A percentile compares a stretch with the other conserved stretches of the same genome.
phyloP scores from a whole-genome alignment of 2,888 invertebrate genomes.

The Autographa pulchrina region DNA sequence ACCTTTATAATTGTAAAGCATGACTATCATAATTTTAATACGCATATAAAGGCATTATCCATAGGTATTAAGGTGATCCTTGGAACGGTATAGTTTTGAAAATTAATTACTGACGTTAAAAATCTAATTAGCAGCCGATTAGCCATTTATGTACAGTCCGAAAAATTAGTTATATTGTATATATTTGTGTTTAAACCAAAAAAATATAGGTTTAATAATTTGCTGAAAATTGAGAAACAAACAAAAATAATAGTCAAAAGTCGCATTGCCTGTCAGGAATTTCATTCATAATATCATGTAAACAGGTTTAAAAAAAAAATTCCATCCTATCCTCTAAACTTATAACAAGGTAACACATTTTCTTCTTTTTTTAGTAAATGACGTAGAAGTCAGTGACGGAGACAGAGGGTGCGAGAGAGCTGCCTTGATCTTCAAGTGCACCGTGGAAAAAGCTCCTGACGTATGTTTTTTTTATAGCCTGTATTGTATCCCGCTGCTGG shows the following conservation, averaged over 20 bases:
- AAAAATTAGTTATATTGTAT: too few species aligned
- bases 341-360: too few species aligned
- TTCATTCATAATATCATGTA: too few species aligned
- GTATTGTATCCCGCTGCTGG: too few species aligned
- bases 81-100: background rate
- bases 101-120: background rate
- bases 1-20: background rate
- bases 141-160: background rate
- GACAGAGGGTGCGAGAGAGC: slow-evolving; percentile 76
- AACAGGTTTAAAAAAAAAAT: too few species aligned
- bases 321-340: too few species aligned
- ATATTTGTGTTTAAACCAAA: too few species aligned
- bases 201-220: too few species aligned
- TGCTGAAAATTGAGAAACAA: too few species aligned
- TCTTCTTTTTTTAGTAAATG: slow-evolving; percentile 68
- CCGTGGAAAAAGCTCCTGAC: slow-evolving; percentile 66
- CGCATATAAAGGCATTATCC: background rate
- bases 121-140: background rate
- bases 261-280: too few species aligned
- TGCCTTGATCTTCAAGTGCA: slow-evolving; percentile 73
- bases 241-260: too few species aligned
- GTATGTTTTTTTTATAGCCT: slow-evolving; percentile 60
- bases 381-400: slow-evolving; percentile 69
- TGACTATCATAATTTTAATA: background rate
- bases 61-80: background rate